These are phyloP conservation scores for Myotis pilosus DNA, from an alignment of 2,797 vertebrate species.

Conservation along the genomic window DNA sequence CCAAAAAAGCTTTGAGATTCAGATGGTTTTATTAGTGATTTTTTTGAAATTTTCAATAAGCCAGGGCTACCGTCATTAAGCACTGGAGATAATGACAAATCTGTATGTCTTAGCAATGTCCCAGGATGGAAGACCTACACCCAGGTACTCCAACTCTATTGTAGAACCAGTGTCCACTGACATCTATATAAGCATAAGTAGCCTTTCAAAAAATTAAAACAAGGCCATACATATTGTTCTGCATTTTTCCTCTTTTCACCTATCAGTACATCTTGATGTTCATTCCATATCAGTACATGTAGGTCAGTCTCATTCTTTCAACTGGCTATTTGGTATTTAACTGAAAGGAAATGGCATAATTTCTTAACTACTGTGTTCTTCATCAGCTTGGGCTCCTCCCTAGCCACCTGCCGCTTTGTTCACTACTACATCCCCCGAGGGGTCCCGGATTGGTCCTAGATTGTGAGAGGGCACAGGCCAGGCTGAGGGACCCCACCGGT, in stretches of 20 bases:
- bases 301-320: neutral
- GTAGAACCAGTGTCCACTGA: neutral
- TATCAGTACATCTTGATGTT: neutral
- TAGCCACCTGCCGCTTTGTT: too few relatives aligned
- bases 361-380: neutral
- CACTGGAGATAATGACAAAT: neutral
- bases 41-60: conserved; percentile 1
- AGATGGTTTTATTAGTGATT: conserved; percentile 11
- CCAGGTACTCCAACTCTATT: neutral
- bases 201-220: neutral
- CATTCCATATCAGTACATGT: neutral
- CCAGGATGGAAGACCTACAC: neutral
- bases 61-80: neutral
- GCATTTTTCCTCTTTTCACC: neutral
- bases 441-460: too few relatives aligned
- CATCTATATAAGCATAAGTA: neutral
- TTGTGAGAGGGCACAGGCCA: too few relatives aligned
- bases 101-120: neutral
- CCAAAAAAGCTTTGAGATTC: neutral
- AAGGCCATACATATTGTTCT: neutral
- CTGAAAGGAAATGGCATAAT: neutral
- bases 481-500: too few relatives aligned
- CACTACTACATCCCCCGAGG: too few relatives aligned
- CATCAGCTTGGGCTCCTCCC: neutral
- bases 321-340: neutral